Conservation (phyloP, 2,888 invertebrate species). For the Agrilus mali region DNA sequence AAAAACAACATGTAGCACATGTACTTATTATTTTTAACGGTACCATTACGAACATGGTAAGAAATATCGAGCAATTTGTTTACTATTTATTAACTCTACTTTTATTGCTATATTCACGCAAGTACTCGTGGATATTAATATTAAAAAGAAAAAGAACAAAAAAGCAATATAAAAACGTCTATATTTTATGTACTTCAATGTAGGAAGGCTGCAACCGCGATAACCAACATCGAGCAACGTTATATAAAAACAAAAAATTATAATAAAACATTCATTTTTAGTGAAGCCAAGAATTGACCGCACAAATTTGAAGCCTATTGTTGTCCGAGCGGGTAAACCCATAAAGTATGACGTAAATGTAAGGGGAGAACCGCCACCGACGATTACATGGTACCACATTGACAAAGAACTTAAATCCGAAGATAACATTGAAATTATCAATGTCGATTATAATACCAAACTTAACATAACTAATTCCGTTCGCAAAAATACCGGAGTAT, state of each 20-base stretch:
- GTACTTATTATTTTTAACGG: background rate
- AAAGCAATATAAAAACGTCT: no score
- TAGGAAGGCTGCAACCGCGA: no score
- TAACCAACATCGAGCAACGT: no score
- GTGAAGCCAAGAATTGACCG: slow-evolving; percentile 97
- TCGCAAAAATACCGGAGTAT: slow-evolving; percentile 79
- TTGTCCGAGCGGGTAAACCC: slow-evolving; percentile 81
- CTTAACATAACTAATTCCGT: slow-evolving; percentile 64
- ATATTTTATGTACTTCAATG: no score
- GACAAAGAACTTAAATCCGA: slow-evolving; percentile 63
- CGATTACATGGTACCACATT: slow-evolving; percentile 79
- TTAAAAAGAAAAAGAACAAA: no score
- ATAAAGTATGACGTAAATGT: slow-evolving; percentile 90
- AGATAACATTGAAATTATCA: slow-evolving; percentile 61
- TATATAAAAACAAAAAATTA: no score
- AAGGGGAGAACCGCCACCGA: slow-evolving; percentile 91
- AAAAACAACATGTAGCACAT: no score
- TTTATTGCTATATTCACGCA: slow-evolving; percentile 1
- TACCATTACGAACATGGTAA: background rate
- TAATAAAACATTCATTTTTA: slow-evolving; percentile 28
- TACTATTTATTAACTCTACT: slow-evolving; percentile 1
- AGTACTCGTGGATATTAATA: no score
- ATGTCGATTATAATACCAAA: slow-evolving; percentile 85
- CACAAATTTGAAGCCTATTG: slow-evolving; percentile 80
- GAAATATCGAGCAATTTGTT: background rate